Evolutionary conservation across 1,140 invertebrate species (phyloP).

Genomic region (Brachionus sp.): DNA sequence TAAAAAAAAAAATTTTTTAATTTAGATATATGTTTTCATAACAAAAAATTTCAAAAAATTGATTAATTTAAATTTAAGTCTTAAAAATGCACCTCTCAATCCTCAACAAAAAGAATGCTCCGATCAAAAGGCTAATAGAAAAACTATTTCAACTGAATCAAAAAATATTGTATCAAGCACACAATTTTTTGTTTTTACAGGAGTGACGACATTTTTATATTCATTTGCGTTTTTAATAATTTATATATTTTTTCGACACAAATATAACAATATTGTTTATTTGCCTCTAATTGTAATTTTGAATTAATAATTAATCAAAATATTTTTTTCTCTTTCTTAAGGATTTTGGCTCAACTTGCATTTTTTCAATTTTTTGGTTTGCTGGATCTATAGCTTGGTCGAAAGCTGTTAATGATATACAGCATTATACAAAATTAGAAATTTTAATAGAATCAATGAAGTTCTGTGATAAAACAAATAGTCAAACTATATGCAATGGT

Average conservation of each 20-base stretch:
- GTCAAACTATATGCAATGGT: neutral
- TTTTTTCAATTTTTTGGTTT: slow-evolving; percentile 43
- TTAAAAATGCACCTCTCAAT: neutral
- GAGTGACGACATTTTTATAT: slow-evolving; percentile 31
- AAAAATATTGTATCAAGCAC: neutral
- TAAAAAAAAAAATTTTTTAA: neutral
- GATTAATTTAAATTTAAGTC: neutral
- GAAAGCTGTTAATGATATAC: slow-evolving; percentile 14
- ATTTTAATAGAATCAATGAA: neutral
- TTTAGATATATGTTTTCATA: neutral
- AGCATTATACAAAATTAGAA: neutral
- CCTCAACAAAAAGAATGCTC: neutral
- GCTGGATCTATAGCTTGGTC: slow-evolving; percentile 37
- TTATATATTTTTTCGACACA: slow-evolving; percentile 32
- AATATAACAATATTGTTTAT: slow-evolving; percentile 31
- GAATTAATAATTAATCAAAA: neutral
- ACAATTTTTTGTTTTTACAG: slow-evolving; percentile 45
- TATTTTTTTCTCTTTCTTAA: neutral
- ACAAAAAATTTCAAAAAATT: neutral
- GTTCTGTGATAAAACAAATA: neutral
- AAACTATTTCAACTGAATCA: neutral
- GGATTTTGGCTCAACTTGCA: slow-evolving; percentile 13
- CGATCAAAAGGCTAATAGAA: neutral
- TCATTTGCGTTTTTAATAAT: slow-evolving; percentile 14
- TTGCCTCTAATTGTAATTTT: slow-evolving; percentile 34